Percentiles rank a stretch among this genome's conserved stretches.
Conservation (phyloP, 2,888 invertebrate species). For the Actias luna region DNA sequence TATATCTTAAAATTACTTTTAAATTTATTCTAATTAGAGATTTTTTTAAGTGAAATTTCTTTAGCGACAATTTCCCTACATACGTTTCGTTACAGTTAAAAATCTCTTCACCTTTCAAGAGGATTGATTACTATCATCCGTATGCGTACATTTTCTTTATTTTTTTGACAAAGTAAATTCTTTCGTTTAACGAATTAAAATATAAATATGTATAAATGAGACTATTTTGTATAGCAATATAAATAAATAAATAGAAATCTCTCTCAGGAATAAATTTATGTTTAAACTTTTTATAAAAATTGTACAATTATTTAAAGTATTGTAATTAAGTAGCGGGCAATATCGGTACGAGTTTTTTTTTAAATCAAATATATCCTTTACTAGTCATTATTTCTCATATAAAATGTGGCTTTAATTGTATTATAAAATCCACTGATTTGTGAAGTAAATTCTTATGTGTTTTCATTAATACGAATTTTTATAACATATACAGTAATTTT, state of each 20-base stretch:
- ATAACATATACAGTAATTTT: neutral
- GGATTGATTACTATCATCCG: too few relatives aligned
- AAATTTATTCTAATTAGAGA: neutral
- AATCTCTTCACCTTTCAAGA: too few relatives aligned
- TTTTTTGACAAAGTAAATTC: too few relatives aligned
- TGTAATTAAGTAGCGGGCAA: slow-evolving; percentile 19
- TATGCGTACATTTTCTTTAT: too few relatives aligned
- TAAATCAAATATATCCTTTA: slow-evolving; percentile 46
- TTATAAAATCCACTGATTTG: slow-evolving; percentile 19
- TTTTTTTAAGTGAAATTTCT: too few relatives aligned
- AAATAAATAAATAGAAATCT: neutral
- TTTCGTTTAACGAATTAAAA: neutral
- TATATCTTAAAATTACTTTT: neutral
- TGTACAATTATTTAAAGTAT: neutral
- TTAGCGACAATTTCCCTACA: too few relatives aligned
- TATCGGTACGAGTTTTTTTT: slow-evolving; percentile 39
- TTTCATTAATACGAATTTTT: neutral
- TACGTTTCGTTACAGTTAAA: too few relatives aligned
- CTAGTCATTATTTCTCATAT: slow-evolving; percentile 55
- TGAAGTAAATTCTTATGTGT: slow-evolving; percentile 5
- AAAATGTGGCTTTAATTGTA: slow-evolving; percentile 35
- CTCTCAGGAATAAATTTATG: neutral
- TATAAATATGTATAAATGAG: neutral
- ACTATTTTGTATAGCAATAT: neutral
- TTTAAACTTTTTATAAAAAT: neutral